A percentile compares a stretch with the other conserved stretches of the same genome.
phyloP scores from a whole-genome alignment of 2,888 invertebrate genomes.

The Boloria euphrosyne region DNA sequence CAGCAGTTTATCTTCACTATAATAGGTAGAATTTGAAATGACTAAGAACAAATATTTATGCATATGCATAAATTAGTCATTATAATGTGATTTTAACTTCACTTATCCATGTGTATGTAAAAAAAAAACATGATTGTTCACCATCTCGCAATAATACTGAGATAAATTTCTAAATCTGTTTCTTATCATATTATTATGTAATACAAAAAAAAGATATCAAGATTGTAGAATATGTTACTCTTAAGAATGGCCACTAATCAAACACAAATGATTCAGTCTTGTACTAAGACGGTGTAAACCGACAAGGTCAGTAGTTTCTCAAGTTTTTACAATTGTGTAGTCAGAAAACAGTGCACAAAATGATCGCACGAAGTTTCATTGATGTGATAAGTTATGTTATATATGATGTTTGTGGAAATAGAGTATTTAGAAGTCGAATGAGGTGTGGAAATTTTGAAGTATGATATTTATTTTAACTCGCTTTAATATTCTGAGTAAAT shows the following conservation, averaged over 20 bases:
- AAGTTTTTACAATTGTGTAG: slow-evolving; percentile 43
- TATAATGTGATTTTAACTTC: neutral
- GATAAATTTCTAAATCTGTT: slow-evolving; percentile 21
- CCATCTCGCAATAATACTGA: slow-evolving; percentile 5
- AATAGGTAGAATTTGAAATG: slow-evolving; percentile 6
- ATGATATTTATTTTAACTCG: slow-evolving; percentile 27
- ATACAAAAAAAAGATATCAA: slow-evolving; percentile 10
- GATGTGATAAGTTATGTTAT: slow-evolving; percentile 58
- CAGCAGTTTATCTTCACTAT: neutral
- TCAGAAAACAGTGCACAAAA: slow-evolving; percentile 36
- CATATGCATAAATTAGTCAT: neutral
- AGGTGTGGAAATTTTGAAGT: slow-evolving; percentile 38
- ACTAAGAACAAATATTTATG: slow-evolving; percentile 1
- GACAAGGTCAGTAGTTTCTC: slow-evolving; percentile 61
- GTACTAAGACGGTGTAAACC: slow-evolving; percentile 43
- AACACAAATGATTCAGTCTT: slow-evolving; percentile 60
- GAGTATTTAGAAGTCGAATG: slow-evolving; percentile 38
- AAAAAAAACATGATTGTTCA: neutral
- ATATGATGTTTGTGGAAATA: slow-evolving; percentile 49
- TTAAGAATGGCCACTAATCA: slow-evolving; percentile 48
- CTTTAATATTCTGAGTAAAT: slow-evolving; percentile 8
- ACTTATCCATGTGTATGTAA: neutral
- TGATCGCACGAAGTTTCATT: slow-evolving; percentile 57
- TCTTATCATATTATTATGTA: slow-evolving; percentile 24
- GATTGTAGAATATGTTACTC: slow-evolving; percentile 8